These are phyloP conservation scores for Sander lucioperca DNA, from an alignment of 2,113 vertebrate genomes.

Conservation along the genomic window DNA sequence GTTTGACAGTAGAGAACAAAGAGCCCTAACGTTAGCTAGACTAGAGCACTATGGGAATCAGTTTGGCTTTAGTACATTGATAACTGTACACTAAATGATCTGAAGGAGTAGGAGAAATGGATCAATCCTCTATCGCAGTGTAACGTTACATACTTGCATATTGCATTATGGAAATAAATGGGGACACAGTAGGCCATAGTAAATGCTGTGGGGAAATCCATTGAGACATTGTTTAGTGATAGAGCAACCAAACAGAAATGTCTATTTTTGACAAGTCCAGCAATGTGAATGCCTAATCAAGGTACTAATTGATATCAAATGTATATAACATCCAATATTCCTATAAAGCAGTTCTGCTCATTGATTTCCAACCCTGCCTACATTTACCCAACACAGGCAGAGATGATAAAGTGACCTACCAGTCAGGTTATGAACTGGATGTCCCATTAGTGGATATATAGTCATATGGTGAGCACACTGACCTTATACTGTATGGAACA, in stretches of 20 bases:
- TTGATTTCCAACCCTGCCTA: too few relatives aligned
- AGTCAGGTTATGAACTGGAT: neutral
- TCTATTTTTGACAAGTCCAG: neutral
- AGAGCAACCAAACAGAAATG: neutral
- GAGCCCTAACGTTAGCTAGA: too few relatives aligned
- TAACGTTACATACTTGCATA: neutral
- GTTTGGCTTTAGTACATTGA: too few relatives aligned
- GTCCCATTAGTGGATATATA: too few relatives aligned
- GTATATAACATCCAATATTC: neutral
- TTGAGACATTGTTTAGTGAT: neutral
- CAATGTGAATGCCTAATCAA: neutral
- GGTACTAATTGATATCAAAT: too few relatives aligned
- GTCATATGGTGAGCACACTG: too few relatives aligned
- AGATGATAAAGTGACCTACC: neutral
- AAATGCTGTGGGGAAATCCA: neutral
- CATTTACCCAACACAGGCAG: too few relatives aligned
- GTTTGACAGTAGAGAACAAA: too few relatives aligned
- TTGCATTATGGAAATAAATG: neutral
- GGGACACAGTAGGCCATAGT: neutral
- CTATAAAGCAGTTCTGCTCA: neutral
- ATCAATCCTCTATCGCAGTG: too few relatives aligned
- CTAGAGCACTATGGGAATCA: too few relatives aligned
- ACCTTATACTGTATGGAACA: too few relatives aligned
- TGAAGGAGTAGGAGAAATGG: neutral
- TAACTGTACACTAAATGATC: too few relatives aligned